These are phyloP conservation scores for Leptinotarsa juncta DNA, from an alignment of 2,888 invertebrate genomes.

Conservation along the genomic window DNA sequence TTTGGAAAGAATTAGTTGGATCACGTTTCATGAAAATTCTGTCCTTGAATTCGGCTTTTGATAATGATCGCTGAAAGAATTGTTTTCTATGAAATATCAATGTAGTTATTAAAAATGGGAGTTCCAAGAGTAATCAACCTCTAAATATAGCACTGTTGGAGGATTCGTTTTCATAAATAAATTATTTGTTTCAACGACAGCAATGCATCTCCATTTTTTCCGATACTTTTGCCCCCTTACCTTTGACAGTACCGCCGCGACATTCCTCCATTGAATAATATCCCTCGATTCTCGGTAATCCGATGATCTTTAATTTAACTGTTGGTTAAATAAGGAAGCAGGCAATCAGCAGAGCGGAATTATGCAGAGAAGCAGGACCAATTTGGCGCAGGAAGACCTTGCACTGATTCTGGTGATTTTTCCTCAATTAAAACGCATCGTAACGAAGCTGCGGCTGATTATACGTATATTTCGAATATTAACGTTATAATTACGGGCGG, in stretches of 20 bases:
- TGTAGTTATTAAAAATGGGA: no score
- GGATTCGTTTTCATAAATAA: no score
- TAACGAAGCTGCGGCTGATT: constrained; percentile 29
- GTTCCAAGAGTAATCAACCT: no score
- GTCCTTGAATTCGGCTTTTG: no score
- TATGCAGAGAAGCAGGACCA: constrained; percentile 13
- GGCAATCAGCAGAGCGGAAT: constrained; percentile 1
- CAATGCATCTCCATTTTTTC: neutral
- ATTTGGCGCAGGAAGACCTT: constrained; percentile 25
- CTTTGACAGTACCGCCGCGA: constrained; percentile 4
- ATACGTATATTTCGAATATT: constrained; percentile 38
- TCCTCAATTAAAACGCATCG: constrained; percentile 36
- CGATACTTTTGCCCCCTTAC: neutral
- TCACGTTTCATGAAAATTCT: no score
- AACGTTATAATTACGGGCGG: constrained; percentile 33
- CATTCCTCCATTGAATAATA: constrained; percentile 2
- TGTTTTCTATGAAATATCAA: no score
- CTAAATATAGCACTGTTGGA: no score
- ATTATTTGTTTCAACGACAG: no score
- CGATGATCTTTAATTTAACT: neutral
- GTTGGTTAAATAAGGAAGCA: neutral
- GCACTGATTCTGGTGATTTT: constrained; percentile 16
- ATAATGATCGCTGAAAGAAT: no score
- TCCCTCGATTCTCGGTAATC: neutral
- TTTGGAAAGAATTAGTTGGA: no score